Conservation (phyloP, 2,113 vertebrate genomes). For the Cygnus buccinator region DNA sequence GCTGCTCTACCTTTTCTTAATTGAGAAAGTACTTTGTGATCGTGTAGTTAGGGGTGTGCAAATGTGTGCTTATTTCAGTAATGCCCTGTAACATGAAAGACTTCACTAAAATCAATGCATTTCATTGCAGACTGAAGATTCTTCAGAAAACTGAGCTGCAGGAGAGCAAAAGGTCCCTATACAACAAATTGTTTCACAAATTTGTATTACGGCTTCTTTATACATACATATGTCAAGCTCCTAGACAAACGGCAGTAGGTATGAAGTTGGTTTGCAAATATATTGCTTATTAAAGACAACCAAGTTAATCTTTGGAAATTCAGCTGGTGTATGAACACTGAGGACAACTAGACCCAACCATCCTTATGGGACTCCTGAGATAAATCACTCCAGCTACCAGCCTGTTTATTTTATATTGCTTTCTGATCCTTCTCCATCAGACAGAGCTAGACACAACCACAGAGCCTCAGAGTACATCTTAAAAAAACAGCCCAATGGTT, state of each 20-base stretch:
- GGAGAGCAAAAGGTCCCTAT: background rate
- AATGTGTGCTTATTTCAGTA: background rate
- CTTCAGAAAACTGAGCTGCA: background rate
- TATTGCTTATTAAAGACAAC: background rate
- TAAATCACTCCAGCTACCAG: background rate
- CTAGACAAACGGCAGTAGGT: background rate
- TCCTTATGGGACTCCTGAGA: background rate
- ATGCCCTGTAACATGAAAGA: background rate
- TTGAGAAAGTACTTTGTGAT: conserved; percentile 2
- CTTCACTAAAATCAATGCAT: background rate
- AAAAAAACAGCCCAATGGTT: background rate
- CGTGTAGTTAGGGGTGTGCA: background rate
- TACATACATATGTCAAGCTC: background rate
- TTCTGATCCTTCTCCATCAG: background rate
- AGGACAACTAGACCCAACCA: background rate
- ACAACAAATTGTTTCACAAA: background rate
- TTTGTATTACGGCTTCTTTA: background rate
- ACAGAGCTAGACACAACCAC: background rate
- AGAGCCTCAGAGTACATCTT: background rate
- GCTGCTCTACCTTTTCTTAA: conserved; percentile 15
- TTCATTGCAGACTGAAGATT: background rate
- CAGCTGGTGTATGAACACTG: background rate
- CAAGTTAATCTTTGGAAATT: background rate
- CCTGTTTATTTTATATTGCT: background rate
- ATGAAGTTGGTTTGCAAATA: background rate